Base-by-base conservation (phyloP, 2,113 vertebrate species). In the Hemiprocne comata region DNA sequence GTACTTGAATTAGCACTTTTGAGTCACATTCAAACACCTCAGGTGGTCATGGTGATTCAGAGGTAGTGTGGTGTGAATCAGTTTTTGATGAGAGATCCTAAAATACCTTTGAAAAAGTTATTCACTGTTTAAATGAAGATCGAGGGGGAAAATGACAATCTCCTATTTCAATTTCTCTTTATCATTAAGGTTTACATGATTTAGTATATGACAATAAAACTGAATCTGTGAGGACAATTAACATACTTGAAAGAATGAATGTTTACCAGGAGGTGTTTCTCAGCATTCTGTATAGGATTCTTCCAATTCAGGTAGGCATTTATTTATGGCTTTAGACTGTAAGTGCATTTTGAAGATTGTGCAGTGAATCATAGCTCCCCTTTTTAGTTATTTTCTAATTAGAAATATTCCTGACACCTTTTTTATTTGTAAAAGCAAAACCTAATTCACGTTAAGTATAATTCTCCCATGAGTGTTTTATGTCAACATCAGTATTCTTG, bases 241-340 rank as follows among this genome's bases (percentile, higher is more conserved):
- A 99, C 97, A 98, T 99, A 96, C 98, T 99, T 80, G 98, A 99
- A 94, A 98, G 99, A 93, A 99, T 99, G 99, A 99, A 99, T 97
- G 98, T 99, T 97, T 99, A 99, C 98, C 99, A 99, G 94, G 99
- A 99, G 95, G 99, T 99, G 94, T 98, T 99, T 85, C 99, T 99
- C 96, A 98, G 99, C 81, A 94, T 99, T 93, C 98, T 99, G 75
- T 99, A 99, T 97, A 98, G 98, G 97, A 87, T 98, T 94, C 97
- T 99, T 71, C 99, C 99, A 85, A 97, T 99, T 91, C 98, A 99
- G 99, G 99, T 99, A 98, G 79, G 97, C 94, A 69, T 70, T 88
- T 73, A 91, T 93, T 96, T 96, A 82, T 97, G 62, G 93, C 67
- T 92, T 82, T 77, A 89, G 83, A 85, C 34, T 89, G 48, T 83